phyloP scores from a whole-genome alignment of 2,888 invertebrate genomes.

The Lutraria lutraria region DNA sequence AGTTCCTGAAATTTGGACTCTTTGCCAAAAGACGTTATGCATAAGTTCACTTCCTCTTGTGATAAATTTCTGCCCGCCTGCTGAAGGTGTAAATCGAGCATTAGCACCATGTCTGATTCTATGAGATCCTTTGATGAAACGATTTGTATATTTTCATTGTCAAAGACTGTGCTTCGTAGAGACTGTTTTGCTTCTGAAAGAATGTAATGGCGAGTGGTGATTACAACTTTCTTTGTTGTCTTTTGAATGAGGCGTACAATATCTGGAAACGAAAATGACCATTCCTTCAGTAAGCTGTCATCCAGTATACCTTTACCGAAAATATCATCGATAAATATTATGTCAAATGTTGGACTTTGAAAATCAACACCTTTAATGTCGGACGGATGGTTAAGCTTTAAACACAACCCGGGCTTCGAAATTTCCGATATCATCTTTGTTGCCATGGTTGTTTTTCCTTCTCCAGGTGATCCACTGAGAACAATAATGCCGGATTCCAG shows the following conservation, averaged over 20 bases:
- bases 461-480: slow-evolving; percentile 59
- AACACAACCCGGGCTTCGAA: slow-evolving; percentile 12
- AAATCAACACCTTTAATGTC: slow-evolving; percentile 46
- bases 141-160: slow-evolving; percentile 47
- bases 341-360: neutral
- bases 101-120: slow-evolving; percentile 35
- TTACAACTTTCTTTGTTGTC: slow-evolving; percentile 37
- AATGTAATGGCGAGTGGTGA: slow-evolving; percentile 59
- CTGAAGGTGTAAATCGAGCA: slow-evolving; percentile 40
- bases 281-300: slow-evolving; percentile 45
- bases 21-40: neutral
- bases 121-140: slow-evolving; percentile 52
- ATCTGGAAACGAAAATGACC: slow-evolving; percentile 42
- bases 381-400: slow-evolving; percentile 48
- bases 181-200: slow-evolving; percentile 43
- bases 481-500: slow-evolving; percentile 25
- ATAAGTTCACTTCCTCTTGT: neutral
- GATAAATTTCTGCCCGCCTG: neutral
- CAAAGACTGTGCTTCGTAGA: slow-evolving; percentile 4
- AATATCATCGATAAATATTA: slow-evolving; percentile 57
- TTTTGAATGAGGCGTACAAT: slow-evolving; percentile 17
- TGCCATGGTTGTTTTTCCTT: slow-evolving; percentile 61
- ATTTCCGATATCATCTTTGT: slow-evolving; percentile 38
- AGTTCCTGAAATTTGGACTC: neutral
- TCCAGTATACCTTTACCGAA: slow-evolving; percentile 56